Base-by-base conservation (phyloP, 2,888 invertebrate genomes). In the Ceramica pisi region DNA sequence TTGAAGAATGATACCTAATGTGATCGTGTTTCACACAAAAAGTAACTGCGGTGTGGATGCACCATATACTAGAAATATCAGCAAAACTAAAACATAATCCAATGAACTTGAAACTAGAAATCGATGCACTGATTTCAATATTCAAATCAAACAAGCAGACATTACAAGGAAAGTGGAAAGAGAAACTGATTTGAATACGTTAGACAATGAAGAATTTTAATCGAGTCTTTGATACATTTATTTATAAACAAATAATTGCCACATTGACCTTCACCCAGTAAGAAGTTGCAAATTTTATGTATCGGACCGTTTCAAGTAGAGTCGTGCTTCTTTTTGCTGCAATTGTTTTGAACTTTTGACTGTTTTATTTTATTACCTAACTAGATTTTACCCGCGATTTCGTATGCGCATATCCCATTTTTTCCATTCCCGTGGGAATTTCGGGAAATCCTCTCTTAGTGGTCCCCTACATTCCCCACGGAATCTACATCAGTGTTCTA, bases 131-230 rank as follows among this genome's bases (percentile, higher is more conserved):
- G 38, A 65, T 81, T 84, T 71, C 12, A 81, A 75, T 81, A 83
- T 81, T 71, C 56, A 83, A 75, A 83, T 65, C 59, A 65, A 65
- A 56, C 26, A 41, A 26, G 31, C 31, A 53, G 31, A 7, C 21
- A 76, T 41, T 60, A 53, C 26, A 56, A 71, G 31, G 69, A 69
- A 71, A 75, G 63, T 69, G 16, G 48, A 72, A 83, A 81, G 48
- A 83, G 84, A 81, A 84, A 84, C 67, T 70, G 31, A 72, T 76
- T 76, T 70, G 67, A 66, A 84, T 76, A 67, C 23, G 50, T 26
- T 59, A 72, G 53, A 64, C 67, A 64, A 68, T 64, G 65, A 51
- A 67, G 48, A 62, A 68, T 75, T 75, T 23, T 46, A 80, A 75
- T 59, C 51, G 51, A 46, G 51, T 50, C 1, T 53, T 61, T 51